Evolutionary conservation across 2,888 invertebrate genomes (phyloP).

Genomic region (Drosophila barbarae): DNA sequence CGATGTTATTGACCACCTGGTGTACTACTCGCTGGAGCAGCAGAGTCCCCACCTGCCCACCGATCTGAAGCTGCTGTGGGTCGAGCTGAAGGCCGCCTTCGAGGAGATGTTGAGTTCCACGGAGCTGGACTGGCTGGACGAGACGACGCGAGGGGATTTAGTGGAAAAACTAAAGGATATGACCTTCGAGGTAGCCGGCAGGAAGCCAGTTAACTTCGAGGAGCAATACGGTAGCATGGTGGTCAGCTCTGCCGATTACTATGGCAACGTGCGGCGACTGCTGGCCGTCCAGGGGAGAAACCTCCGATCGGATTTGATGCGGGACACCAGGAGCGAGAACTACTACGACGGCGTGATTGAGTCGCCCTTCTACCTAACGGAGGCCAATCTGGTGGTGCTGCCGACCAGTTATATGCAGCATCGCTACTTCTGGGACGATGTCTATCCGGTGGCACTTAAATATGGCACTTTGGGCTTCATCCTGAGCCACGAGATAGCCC

Average conservation of each 20-base stretch:
- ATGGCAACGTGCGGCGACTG: constrained; percentile 66
- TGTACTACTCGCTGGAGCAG: constrained; percentile 56
- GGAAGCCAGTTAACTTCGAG: constrained; percentile 57
- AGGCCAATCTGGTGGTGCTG: constrained; percentile 67
- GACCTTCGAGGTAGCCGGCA: constrained; percentile 63
- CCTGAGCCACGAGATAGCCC: constrained; percentile 74
- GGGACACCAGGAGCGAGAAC: constrained; percentile 40
- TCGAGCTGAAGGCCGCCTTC: constrained; percentile 64
- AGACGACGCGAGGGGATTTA: constrained; percentile 57
- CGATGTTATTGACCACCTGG: constrained; percentile 72
- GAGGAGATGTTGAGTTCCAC: constrained; percentile 50
- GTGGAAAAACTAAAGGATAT: constrained; percentile 67
- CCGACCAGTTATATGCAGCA: constrained; percentile 72
- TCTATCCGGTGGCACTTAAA: constrained; percentile 71
- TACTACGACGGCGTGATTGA: constrained; percentile 46
- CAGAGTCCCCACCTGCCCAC: constrained; percentile 53
- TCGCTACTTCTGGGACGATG: constrained; percentile 72
- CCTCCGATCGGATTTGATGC: constrained; percentile 51
- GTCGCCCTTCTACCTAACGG: constrained; percentile 63
- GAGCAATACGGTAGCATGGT: constrained; percentile 54
- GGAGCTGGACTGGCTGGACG: constrained; percentile 57
- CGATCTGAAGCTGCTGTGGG: constrained; percentile 64
- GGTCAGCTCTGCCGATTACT: constrained; percentile 66
- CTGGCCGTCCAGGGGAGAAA: constrained; percentile 58
- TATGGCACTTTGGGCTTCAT: constrained; percentile 74